phyloP scores from a whole-genome alignment of 1,140 invertebrate genomes.

The Anastatus disparis region DNA sequence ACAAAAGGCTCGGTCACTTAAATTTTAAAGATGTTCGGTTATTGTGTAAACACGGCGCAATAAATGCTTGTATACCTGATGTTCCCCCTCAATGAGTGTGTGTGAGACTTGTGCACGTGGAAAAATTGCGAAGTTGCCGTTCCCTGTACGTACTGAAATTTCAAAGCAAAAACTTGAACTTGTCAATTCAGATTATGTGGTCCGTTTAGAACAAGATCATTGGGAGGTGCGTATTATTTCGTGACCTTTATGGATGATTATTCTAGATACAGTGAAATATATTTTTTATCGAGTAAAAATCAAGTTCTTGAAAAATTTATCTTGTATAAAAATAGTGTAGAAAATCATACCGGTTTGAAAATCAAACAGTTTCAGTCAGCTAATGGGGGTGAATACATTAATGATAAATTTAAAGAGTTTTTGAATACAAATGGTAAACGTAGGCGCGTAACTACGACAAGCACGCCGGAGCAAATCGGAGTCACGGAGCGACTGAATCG shows the following conservation, averaged over 20 bases:
- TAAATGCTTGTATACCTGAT: background rate
- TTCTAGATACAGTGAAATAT: background rate
- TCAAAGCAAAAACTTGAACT: background rate
- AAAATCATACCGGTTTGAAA: background rate
- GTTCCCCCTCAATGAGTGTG: background rate
- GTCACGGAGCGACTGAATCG: slow-evolving; percentile 51
- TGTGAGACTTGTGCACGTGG: background rate
- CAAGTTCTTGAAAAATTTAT: background rate
- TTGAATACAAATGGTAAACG: too few relatives aligned
- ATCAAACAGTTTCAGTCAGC: background rate
- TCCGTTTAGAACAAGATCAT: background rate
- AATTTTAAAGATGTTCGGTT: background rate
- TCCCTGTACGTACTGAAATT: background rate
- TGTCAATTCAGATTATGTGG: background rate
- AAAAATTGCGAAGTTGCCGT: background rate
- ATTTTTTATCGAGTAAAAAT: background rate
- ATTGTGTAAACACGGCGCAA: background rate
- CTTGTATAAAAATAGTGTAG: background rate
- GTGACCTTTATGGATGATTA: slow-evolving; percentile 2
- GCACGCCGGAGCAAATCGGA: slow-evolving; percentile 53
- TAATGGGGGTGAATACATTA: background rate
- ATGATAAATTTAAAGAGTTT: too few relatives aligned
- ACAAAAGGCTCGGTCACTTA: slow-evolving; percentile 5
- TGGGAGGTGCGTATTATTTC: background rate
- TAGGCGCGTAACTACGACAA: slow-evolving; percentile 34